Conservation (phyloP, 1,140 invertebrate genomes). For the Lasioglossum baleicum region DNA sequence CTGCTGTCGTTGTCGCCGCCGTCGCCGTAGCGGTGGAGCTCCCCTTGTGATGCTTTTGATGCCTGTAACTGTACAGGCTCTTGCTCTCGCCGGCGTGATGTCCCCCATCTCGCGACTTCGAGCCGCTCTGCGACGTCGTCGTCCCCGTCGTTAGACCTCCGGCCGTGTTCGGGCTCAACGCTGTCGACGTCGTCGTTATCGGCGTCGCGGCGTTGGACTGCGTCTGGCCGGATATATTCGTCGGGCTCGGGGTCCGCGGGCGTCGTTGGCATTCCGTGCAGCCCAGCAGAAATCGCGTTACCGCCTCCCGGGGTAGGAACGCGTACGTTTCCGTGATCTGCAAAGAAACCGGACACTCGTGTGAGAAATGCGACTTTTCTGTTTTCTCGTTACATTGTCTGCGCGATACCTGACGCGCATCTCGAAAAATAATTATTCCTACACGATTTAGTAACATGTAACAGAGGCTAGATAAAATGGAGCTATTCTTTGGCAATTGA, state of each 20-base stretch:
- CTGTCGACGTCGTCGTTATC: conserved; percentile 45
- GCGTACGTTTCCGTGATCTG: conserved; percentile 98
- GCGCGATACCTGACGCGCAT: too few relatives aligned
- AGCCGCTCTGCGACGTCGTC: conserved; percentile 66
- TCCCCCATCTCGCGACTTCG: conserved; percentile 67
- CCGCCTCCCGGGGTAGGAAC: conserved; percentile 95
- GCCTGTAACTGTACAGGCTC: conserved; percentile 73
- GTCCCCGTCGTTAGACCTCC: conserved; percentile 61
- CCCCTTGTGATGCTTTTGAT: conserved; percentile 63
- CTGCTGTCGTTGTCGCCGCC: too few relatives aligned
- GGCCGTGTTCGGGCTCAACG: conserved; percentile 43
- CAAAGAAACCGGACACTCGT: conserved; percentile 72
- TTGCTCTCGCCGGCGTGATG: conserved; percentile 67
- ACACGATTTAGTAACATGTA: too few relatives aligned
- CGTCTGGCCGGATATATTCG: conserved; percentile 68
- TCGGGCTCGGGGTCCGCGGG: conserved; percentile 86
- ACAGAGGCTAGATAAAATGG: too few relatives aligned
- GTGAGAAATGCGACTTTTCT: not conserved
- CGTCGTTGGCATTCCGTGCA: conserved; percentile 96
- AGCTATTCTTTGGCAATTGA: too few relatives aligned
- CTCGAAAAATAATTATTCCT: too few relatives aligned
- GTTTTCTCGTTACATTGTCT: too few relatives aligned
- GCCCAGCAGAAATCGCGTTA: conserved; percentile 95
- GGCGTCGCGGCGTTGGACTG: conserved; percentile 55
- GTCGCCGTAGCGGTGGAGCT: not conserved